Evolutionary conservation across 2,797 vertebrate species (phyloP).

Genomic region (Hippopotamyrus pictus): DNA sequence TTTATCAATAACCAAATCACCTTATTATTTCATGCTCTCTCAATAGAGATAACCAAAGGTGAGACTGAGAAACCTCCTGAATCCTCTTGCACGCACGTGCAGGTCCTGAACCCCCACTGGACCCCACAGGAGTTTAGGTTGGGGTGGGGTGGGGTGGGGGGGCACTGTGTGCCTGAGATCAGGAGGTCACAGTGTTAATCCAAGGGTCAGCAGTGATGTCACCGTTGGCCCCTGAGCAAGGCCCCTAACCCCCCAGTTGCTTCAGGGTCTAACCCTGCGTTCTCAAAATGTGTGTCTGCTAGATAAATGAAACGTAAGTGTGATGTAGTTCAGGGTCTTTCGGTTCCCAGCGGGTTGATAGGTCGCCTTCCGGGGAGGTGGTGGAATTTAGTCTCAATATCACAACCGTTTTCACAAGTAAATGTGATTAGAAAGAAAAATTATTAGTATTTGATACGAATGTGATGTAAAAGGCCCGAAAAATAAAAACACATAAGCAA

Average conservation of each 20-base stretch:
- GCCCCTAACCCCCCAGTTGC: not conserved
- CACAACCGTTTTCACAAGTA: not conserved
- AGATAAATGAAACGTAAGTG: not conserved
- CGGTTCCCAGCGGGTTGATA: not conserved
- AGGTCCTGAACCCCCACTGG: not conserved
- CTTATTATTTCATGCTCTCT: constrained; percentile 60
- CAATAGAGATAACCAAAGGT: constrained; percentile 62
- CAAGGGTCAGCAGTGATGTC: not conserved
- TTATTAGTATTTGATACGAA: not conserved
- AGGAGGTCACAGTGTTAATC: not conserved
- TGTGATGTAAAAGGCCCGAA: not conserved
- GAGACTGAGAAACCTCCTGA: constrained; percentile 38
- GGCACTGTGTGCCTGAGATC: not conserved
- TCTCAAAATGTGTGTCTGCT: not conserved
- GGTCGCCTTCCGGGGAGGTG: not conserved
- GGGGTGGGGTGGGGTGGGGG: not conserved
- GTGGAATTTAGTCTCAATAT: not conserved
- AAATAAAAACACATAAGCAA: not conserved
- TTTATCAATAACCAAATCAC: constrained; percentile 48
- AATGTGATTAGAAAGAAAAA: not conserved
- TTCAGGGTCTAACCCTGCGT: not conserved
- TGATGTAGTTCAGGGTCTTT: not conserved
- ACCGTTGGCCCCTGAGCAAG: not conserved
- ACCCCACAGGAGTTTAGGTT: not conserved
- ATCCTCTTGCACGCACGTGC: not conserved